Conservation (phyloP, 2,113 vertebrate genomes). For the Poeciliopsis occidentalis region DNA sequence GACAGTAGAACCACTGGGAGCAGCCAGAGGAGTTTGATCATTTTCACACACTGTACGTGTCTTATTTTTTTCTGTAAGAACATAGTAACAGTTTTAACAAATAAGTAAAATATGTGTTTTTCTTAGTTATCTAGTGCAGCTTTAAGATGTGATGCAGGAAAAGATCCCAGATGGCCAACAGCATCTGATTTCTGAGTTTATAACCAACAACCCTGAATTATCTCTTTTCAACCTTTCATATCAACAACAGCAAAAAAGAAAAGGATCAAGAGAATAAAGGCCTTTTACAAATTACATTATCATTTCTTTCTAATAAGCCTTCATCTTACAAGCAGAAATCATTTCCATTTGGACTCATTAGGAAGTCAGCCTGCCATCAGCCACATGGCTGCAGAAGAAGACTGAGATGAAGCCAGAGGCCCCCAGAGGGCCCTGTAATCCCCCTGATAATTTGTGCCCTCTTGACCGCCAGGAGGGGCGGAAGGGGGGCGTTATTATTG, state of each 20-base stretch:
- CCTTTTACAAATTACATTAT: not conserved
- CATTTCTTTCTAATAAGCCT: not conserved
- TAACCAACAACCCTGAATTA: not conserved
- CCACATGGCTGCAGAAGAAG: not conserved
- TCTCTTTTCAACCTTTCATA: not conserved
- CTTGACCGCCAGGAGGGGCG: slow-evolving; percentile 22
- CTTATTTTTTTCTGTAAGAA: no score
- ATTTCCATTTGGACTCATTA: slow-evolving; percentile 4
- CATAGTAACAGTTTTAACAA: no score
- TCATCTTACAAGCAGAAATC: slow-evolving; percentile 1
- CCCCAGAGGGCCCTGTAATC: slow-evolving; percentile 28
- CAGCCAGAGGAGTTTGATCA: no score
- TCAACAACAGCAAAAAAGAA: not conserved
- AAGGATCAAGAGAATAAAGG: not conserved
- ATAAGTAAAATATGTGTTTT: no score
- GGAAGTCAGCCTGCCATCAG: not conserved
- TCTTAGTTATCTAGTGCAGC: not conserved
- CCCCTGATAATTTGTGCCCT: slow-evolving; percentile 27
- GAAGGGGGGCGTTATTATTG: slow-evolving; percentile 52
- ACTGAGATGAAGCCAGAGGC: not conserved
- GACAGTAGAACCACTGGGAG: no score
- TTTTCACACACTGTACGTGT: no score
- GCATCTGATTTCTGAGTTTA: not conserved
- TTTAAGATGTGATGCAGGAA: not conserved
- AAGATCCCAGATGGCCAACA: not conserved